phyloP scores from a whole-genome alignment of 2,888 invertebrate species.

The Hartigia nigra region DNA sequence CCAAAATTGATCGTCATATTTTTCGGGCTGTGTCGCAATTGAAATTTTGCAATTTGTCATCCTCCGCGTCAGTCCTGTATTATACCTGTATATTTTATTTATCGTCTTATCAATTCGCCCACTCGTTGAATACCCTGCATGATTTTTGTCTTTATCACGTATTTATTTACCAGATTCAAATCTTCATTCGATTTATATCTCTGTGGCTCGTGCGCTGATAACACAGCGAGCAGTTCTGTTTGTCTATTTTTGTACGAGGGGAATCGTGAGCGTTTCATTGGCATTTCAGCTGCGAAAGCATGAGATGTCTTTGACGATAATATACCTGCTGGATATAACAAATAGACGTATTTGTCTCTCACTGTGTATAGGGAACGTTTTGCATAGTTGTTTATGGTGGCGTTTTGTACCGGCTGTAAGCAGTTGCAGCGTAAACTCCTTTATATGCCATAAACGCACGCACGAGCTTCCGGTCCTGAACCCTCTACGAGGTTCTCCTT shows the following conservation, averaged over 20 bases:
- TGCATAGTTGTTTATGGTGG: background rate
- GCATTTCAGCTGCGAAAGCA: background rate
- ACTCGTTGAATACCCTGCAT: too few species aligned
- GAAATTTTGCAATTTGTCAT: background rate
- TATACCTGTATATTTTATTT: background rate
- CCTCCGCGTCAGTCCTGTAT: too few species aligned
- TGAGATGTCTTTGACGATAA: background rate
- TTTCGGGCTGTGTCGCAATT: background rate
- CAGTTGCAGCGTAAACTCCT: background rate
- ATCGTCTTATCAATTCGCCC: too few species aligned
- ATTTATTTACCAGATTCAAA: background rate
- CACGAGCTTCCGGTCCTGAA: background rate
- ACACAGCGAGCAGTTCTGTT: background rate
- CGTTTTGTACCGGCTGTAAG: background rate
- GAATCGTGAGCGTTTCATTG: background rate
- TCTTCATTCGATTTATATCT: background rate
- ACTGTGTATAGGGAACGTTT: background rate
- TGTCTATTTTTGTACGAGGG: background rate
- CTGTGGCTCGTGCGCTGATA: background rate
- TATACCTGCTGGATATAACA: background rate
- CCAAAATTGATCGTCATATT: background rate
- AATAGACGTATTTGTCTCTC: background rate
- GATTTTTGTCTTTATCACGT: background rate
- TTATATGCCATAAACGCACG: background rate
- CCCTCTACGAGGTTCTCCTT: background rate